phyloP scores from a whole-genome alignment of 2,888 invertebrate species.

The Drosophila imparisetae region DNA sequence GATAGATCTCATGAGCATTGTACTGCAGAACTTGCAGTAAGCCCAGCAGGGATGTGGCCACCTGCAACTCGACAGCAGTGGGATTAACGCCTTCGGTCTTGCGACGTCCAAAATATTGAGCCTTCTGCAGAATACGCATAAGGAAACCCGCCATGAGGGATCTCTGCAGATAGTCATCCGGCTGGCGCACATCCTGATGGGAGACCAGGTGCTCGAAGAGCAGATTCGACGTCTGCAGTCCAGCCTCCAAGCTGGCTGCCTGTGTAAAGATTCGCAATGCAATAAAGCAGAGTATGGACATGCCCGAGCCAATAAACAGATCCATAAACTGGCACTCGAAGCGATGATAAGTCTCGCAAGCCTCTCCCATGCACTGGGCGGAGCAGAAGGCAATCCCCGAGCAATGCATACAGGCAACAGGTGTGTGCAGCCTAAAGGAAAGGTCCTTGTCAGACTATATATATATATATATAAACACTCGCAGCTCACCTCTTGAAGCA shows the following conservation, averaged over 20 bases:
- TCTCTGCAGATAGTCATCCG: constrained; percentile 90
- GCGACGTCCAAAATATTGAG: constrained; percentile 87
- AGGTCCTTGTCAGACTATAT: neutral
- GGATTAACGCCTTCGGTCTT: constrained; percentile 85
- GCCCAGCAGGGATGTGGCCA: constrained; percentile 88
- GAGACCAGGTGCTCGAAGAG: constrained; percentile 89
- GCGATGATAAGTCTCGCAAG: constrained; percentile 88
- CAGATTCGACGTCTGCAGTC: constrained; percentile 83
- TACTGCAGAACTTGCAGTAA: constrained; percentile 92
- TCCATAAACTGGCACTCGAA: constrained; percentile 91
- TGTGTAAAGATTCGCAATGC: constrained; percentile 92
- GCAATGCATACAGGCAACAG: constrained; percentile 90
- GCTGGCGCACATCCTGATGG: constrained; percentile 87
- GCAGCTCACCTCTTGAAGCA: constrained; percentile 89
- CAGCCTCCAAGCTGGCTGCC: constrained; percentile 84
- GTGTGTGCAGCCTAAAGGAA: constrained; percentile 86
- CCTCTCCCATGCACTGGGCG: constrained; percentile 87
- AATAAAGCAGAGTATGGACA: constrained; percentile 91
- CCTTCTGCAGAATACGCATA: constrained; percentile 89
- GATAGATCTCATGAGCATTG: constrained; percentile 93
- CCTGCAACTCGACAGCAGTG: constrained; percentile 86
- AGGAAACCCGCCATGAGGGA: constrained; percentile 92
- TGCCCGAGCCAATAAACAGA: constrained; percentile 92
- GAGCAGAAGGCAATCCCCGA: constrained; percentile 92
- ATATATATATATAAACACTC: neutral